phyloP scores from a whole-genome alignment of 2,113 vertebrate genomes.

The Phaethornis superciliosus region DNA sequence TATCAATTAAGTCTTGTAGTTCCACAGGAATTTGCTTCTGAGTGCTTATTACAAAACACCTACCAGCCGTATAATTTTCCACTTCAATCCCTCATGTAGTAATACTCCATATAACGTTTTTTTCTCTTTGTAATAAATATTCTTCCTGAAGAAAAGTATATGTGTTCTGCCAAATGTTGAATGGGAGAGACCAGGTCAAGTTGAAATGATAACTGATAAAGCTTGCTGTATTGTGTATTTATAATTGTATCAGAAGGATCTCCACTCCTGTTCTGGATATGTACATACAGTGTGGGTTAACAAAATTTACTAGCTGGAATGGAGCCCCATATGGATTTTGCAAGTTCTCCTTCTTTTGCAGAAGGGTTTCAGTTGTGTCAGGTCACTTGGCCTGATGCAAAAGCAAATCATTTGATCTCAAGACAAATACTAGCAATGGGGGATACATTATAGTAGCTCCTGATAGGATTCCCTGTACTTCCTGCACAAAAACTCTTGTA shows the following conservation, averaged over 20 bases:
- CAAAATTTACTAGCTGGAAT: neutral
- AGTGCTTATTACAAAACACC: neutral
- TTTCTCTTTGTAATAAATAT: constrained; percentile 10
- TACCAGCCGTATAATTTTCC: neutral
- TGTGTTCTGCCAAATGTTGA: constrained; percentile 15
- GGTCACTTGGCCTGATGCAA: neutral
- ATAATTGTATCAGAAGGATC: neutral
- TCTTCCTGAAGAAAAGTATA: neutral
- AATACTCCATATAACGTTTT: neutral
- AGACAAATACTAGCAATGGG: neutral
- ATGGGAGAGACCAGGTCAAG: neutral
- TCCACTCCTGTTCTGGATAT: neutral
- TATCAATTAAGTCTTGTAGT: neutral
- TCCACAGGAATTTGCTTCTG: neutral
- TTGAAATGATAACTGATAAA: neutral
- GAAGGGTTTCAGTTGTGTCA: neutral
- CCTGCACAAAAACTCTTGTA: neutral
- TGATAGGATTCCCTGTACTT: neutral
- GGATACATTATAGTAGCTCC: neutral
- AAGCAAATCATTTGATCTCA: neutral
- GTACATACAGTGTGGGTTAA: neutral
- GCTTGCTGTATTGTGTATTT: neutral
- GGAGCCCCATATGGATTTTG: neutral
- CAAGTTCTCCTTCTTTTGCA: neutral
- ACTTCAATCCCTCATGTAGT: neutral